Base-by-base conservation (phyloP, 2,797 vertebrate species). In the Phrynocephalus guinanensis region DNA sequence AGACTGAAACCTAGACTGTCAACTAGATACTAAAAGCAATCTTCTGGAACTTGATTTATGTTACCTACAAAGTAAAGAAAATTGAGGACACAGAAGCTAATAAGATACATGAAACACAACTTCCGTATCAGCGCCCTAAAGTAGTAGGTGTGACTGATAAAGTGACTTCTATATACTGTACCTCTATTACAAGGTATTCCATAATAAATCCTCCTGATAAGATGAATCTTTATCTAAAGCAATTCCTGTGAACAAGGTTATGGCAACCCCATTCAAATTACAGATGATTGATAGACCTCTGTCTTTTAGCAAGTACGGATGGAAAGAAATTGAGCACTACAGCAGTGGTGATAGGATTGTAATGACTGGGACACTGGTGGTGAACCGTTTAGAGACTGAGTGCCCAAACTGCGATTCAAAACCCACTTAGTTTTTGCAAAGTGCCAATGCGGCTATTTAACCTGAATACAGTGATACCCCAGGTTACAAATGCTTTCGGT, bases 31-130 rank as follows among this genome's bases (percentile, higher is more conserved):
- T 83, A 77, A 73, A 5, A 1, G 13, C 66, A 86, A 70, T 44
- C 30, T 56, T 63, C 6, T 82, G 50, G 88, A 70, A 77, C 38
- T 20, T 82, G 87, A 68, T 87, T 82, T 88, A 28, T 73, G 80
- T 26, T 22, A 88, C 89, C 83, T 81, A 68, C 1, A 26, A 2
- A 68, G 60, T 48, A 83, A 90, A 90, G 0, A 3, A 73, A 33
- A 5, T 38, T 85, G 10, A 52, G 28, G 87, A 44, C 20, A 33
- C 5, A 63, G 28, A 11, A 87, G 56, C 26, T 6, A 90, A 73
- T 30, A 91, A 81, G 83, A 73, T 68, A 33, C n/a, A 56, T 56
- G 56, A 30, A 78, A 87, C 66, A 89, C 83, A 63, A 56, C 75
- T 70, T 63, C 24, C 15, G 38, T 30, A 82, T 24, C n/a, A 28